phyloP scores from a whole-genome alignment of 2,113 vertebrate genomes.

The Mastomys natalensis region DNA sequence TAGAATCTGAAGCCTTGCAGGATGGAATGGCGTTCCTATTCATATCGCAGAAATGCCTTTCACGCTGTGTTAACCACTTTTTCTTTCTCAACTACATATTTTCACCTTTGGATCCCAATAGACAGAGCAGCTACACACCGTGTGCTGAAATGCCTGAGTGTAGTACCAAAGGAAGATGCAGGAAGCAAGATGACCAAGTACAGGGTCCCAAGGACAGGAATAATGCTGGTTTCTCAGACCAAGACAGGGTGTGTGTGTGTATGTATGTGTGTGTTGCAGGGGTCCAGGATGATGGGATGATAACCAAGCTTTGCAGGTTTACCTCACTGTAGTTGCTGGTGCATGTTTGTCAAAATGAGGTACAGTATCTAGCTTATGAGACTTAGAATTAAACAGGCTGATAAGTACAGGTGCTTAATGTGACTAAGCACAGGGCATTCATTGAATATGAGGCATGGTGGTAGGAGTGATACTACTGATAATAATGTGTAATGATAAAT shows the following conservation, averaged over 20 bases:
- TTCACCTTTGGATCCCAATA: neutral
- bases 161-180: neutral
- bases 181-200: fast-evolving
- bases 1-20: conserved; percentile 64
- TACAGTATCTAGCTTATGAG: neutral
- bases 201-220: neutral
- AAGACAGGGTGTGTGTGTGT: neutral
- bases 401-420: neutral
- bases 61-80: neutral
- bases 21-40: conserved; percentile 41
- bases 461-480: too few species aligned
- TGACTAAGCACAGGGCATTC: neutral
- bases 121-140: neutral
- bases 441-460: too few species aligned
- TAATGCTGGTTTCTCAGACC: neutral
- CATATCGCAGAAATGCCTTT: neutral
- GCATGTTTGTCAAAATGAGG: neutral
- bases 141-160: neutral
- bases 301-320: neutral
- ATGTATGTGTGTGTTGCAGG: neutral
- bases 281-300: neutral
- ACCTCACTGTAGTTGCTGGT: neutral
- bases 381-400: neutral
- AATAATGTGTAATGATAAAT: too few species aligned
- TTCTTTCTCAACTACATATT: neutral